Conservation (phyloP, 2,113 vertebrate species). For the Tiliqua scincoides region DNA sequence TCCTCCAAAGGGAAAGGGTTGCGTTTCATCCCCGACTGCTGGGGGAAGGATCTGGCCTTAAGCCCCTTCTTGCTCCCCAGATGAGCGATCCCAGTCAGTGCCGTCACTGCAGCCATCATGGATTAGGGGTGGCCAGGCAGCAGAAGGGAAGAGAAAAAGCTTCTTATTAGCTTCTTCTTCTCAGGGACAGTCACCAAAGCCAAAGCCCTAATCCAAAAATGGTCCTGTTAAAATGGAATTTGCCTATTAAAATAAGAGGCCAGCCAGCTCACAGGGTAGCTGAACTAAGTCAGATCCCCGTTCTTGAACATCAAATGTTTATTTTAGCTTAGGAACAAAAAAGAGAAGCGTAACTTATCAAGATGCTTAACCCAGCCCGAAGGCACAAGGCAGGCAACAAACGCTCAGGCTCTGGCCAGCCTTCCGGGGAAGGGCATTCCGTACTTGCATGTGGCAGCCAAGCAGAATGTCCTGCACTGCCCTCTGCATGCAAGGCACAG, state of each 20-base stretch:
- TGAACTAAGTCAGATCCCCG: neutral
- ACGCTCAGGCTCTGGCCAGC: neutral
- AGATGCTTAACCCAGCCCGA: neutral
- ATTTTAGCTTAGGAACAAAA: neutral
- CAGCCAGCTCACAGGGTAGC: too few relatives aligned
- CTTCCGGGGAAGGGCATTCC: neutral
- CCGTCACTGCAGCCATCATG: accelerated
- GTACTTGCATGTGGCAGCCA: neutral
- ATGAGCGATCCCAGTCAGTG: neutral
- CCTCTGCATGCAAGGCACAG: neutral
- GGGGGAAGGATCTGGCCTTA: neutral
- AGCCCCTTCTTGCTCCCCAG: accelerated
- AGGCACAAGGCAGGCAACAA: neutral
- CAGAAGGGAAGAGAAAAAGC: neutral
- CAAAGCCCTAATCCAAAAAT: neutral
- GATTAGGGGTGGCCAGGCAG: neutral
- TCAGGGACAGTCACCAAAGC: accelerated
- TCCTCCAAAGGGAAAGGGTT: neutral
- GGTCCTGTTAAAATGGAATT: neutral
- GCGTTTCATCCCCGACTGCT: neutral
- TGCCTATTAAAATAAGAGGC: neutral
- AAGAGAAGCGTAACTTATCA: neutral
- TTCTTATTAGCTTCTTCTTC: neutral
- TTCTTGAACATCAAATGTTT: neutral
- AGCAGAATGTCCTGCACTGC: neutral